Percentiles rank a stretch among this genome's conserved stretches.
Evolutionary conservation across 2,797 vertebrate species (phyloP).

Genomic region (Picus viridis): DNA sequence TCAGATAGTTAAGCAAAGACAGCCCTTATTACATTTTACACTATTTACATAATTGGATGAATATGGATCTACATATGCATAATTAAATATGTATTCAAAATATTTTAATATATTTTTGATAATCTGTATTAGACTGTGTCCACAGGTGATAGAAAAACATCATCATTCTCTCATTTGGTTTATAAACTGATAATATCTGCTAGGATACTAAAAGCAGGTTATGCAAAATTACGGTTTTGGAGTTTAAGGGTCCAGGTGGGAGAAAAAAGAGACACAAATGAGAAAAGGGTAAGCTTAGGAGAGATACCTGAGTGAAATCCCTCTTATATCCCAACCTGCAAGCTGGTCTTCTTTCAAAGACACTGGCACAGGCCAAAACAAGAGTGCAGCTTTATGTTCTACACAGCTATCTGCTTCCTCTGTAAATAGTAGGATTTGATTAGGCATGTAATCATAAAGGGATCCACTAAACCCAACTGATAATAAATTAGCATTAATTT

Average conservation of each 20-base stretch:
- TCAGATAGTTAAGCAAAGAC: neutral
- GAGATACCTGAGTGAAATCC: neutral
- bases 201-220: neutral
- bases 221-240: neutral
- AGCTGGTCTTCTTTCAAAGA: neutral
- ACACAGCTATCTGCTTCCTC: neutral
- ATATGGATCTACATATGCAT: neutral
- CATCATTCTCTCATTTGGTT: neutral
- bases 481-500: neutral
- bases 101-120: neutral
- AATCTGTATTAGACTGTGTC: neutral
- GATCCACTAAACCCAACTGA: neutral
- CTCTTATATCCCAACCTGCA: neutral
- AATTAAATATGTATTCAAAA: neutral
- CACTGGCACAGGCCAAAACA: neutral
- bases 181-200: neutral
- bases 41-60: accelerated
- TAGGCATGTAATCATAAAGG: neutral
- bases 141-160: neutral
- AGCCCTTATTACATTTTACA: neutral
- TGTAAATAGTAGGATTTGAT: neutral
- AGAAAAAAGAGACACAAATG: neutral
- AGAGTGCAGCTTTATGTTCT: neutral
- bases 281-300: neutral
- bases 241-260: neutral